Percentiles rank a stretch among this genome's conserved stretches.
These are phyloP conservation scores for Drosophila rhopaloa DNA, from an alignment of 1,140 invertebrate species.

Conservation along the genomic window DNA sequence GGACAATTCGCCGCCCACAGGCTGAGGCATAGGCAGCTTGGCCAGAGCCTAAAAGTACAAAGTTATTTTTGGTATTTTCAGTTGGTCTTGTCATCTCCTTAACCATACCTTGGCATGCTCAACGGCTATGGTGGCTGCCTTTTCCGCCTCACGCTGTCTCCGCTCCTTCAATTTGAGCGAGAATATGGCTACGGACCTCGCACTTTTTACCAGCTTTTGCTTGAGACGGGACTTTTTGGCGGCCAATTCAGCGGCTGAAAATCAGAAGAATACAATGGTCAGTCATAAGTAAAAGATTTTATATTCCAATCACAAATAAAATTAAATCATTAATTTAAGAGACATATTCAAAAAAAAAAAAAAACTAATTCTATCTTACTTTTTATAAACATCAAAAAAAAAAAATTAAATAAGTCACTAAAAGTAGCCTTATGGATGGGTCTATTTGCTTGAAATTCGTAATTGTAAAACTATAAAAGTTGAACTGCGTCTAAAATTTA, in stretches of 20 bases:
- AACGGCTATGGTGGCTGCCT: conserved; percentile 85
- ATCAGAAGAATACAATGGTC: too few relatives aligned
- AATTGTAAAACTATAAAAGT: too few relatives aligned
- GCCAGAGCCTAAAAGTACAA: conserved; percentile 58
- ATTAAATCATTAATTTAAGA: too few relatives aligned
- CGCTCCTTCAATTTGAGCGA: conserved; percentile 91
- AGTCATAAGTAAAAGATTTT: too few relatives aligned
- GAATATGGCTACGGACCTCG: conserved; percentile 92
- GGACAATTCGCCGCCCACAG: conserved; percentile 90
- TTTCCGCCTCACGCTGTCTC: conserved; percentile 89
- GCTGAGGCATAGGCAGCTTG: conserved; percentile 75
- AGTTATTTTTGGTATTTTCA: not conserved
- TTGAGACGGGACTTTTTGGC: conserved; percentile 88
- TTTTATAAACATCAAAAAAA: too few relatives aligned
- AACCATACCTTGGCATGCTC: conserved; percentile 81
- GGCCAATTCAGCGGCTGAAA: conserved; percentile 86
- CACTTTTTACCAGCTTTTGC: conserved; percentile 89
- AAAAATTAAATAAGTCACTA: too few relatives aligned
- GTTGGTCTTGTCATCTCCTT: not conserved
- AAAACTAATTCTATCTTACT: too few relatives aligned
- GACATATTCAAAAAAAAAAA: too few relatives aligned
- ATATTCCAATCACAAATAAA: too few relatives aligned
- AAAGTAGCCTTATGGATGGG: too few relatives aligned
- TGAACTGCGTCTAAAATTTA: too few relatives aligned
- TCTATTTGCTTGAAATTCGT: too few relatives aligned